These are phyloP conservation scores for Sebastes hopkinsi DNA, from an alignment of 2,797 vertebrate genomes.

Conservation along the genomic window DNA sequence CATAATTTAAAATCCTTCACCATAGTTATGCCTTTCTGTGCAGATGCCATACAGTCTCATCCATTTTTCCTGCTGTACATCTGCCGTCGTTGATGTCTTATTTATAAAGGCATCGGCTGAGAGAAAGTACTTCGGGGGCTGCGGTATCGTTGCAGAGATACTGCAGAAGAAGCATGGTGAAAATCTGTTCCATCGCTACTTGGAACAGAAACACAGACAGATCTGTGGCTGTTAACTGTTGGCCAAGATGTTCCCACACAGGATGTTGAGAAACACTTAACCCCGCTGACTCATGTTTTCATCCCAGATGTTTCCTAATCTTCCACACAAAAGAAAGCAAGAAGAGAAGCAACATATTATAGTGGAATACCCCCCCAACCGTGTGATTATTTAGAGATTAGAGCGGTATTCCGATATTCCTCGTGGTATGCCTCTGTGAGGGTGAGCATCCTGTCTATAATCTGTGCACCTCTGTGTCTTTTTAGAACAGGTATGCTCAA, in stretches of 20 bases:
- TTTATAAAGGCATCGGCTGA: slow-evolving; percentile 41
- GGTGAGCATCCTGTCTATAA: neutral
- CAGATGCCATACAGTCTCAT: slow-evolving; percentile 2
- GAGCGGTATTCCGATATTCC: neutral
- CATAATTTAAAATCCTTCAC: slow-evolving; percentile 10
- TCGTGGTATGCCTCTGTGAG: neutral
- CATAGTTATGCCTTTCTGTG: neutral
- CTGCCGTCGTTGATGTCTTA: slow-evolving; percentile 36
- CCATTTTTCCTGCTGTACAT: slow-evolving; percentile 8
- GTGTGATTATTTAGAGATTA: neutral
- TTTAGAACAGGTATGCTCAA: slow-evolving; percentile 81
- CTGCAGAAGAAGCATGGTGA: slow-evolving; percentile 27
- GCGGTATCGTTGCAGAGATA: slow-evolving; percentile 44
- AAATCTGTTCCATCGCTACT: neutral
- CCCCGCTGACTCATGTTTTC: slow-evolving; percentile 36
- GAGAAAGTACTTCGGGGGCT: slow-evolving; percentile 35
- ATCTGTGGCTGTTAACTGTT: slow-evolving; percentile 20
- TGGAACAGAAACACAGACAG: neutral
- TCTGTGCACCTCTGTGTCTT: slow-evolving; percentile 4
- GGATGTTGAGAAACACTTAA: slow-evolving; percentile 56
- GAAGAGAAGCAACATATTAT: neutral
- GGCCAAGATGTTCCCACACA: slow-evolving; percentile 20
- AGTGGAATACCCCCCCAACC: slow-evolving; percentile 10
- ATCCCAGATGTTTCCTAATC: slow-evolving; percentile 45
- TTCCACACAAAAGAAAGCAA: slow-evolving; percentile 23